Evolutionary conservation across 1,140 invertebrate genomes (phyloP).

Genomic region (Nasonia longicornis): DNA sequence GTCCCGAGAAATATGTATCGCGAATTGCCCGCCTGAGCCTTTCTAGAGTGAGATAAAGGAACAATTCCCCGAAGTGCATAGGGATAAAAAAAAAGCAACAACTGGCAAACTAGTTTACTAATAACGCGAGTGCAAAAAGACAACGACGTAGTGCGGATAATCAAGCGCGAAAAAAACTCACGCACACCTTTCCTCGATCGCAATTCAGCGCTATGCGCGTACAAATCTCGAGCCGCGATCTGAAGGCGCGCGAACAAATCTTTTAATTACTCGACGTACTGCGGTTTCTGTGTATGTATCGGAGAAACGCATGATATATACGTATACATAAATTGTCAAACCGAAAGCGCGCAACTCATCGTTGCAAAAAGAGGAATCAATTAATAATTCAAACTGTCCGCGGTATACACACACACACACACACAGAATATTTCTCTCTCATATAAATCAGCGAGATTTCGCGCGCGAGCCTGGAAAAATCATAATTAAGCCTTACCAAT

Average conservation of each 20-base stretch:
- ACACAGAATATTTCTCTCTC: no score
- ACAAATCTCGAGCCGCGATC: neutral
- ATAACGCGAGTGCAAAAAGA: slow-evolving; percentile 7
- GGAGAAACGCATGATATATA: neutral
- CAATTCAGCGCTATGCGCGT: neutral
- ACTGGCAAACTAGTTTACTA: slow-evolving; percentile 1
- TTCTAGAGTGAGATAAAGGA: neutral
- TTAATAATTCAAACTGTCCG: neutral
- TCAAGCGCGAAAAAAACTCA: slow-evolving; percentile 7
- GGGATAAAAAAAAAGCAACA: neutral
- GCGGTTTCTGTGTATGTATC: neutral
- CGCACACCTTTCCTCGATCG: neutral
- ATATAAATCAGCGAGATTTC: slow-evolving; percentile 49
- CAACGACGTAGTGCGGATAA: neutral
- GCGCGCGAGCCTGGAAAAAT: neutral
- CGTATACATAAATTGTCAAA: no score
- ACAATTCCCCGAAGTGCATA: neutral
- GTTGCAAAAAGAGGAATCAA: neutral
- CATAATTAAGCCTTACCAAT: neutral
- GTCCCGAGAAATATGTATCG: neutral
- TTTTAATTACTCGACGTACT: slow-evolving; percentile 43
- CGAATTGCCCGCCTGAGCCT: neutral
- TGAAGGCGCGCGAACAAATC: slow-evolving; percentile 45
- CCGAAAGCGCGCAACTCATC: no score
- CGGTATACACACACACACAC: neutral